These are phyloP conservation scores for Aulostomus chinensis DNA, from an alignment of 2,797 vertebrate genomes.

Conservation along the genomic window DNA sequence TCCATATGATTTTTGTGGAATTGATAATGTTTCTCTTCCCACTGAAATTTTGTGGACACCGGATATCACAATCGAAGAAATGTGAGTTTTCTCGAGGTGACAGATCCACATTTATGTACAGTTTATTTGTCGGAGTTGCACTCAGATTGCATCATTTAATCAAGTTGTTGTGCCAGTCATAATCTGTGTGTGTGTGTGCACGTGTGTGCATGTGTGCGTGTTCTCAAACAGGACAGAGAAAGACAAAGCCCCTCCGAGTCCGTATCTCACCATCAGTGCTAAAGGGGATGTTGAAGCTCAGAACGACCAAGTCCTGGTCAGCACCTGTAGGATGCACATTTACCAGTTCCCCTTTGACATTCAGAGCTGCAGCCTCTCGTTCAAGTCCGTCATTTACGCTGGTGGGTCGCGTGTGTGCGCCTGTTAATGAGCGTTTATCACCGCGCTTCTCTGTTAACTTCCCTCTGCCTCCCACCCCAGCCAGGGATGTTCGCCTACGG, in stretches of 20 bases:
- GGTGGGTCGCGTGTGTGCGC: conserved; percentile 36
- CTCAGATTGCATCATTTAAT: no score
- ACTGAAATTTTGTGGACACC: conserved; percentile 59
- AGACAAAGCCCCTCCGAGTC: conserved; percentile 58
- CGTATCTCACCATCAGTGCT: conserved; percentile 47
- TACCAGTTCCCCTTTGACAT: conserved; percentile 72
- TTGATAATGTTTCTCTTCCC: conserved; percentile 57
- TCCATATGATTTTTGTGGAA: conserved; percentile 65
- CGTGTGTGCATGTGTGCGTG: no score
- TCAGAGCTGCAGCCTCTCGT: conserved; percentile 67
- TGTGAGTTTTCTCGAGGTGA: conserved; percentile 39
- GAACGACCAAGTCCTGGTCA: conserved; percentile 58
- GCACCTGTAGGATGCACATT: conserved; percentile 69
- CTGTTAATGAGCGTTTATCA: background rate
- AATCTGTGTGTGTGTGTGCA: no score
- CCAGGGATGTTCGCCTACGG: conserved; percentile 38
- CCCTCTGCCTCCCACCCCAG: conserved; percentile 9
- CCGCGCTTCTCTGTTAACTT: no score
- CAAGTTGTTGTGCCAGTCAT: no score
- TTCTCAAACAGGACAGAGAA: conserved; percentile 59
- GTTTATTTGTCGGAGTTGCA: no score
- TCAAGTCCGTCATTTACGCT: conserved; percentile 50
- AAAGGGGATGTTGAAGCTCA: conserved; percentile 51
- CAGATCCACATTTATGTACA: no score
- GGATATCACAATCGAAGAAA: conserved; percentile 67